phyloP scores from a whole-genome alignment of 2,888 invertebrate genomes.

The Smittia aterrima region DNA sequence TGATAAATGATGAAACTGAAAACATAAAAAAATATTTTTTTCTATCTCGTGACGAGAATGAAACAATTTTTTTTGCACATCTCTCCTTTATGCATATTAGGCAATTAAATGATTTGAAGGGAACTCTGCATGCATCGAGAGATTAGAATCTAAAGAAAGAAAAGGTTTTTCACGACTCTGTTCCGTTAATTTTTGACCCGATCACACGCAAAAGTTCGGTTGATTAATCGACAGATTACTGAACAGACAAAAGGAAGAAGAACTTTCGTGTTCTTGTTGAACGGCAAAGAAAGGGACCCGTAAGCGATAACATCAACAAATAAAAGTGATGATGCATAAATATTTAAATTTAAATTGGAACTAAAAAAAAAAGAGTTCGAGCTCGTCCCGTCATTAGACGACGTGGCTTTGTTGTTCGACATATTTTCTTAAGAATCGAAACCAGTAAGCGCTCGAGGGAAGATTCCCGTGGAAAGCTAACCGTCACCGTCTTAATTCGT shows the following conservation, averaged over 20 bases:
- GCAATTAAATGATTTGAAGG: background rate
- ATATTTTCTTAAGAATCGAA: background rate
- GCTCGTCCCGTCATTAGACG: slow-evolving; percentile 20
- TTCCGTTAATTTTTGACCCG: slow-evolving; percentile 41
- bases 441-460: background rate
- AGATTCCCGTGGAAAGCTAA: background rate
- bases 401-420: slow-evolving; percentile 15
- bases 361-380: background rate
- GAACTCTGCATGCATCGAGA: background rate
- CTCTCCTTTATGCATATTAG: background rate
- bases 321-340: slow-evolving; percentile 42
- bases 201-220: slow-evolving; percentile 40
- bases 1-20: slow-evolving; percentile 27
- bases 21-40: background rate
- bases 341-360: slow-evolving; percentile 35
- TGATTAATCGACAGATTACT: slow-evolving; percentile 41
- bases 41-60: background rate
- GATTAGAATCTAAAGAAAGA: background rate
- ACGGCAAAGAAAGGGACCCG: background rate
- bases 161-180: slow-evolving; percentile 11
- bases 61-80: slow-evolving; percentile 8
- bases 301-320: slow-evolving; percentile 42
- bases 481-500: slow-evolving; percentile 35
- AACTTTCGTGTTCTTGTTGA: background rate
- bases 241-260: background rate